Evolutionary conservation across 2,797 vertebrate species (phyloP).

Genomic region (Pseudopleuronectes americanus): DNA sequence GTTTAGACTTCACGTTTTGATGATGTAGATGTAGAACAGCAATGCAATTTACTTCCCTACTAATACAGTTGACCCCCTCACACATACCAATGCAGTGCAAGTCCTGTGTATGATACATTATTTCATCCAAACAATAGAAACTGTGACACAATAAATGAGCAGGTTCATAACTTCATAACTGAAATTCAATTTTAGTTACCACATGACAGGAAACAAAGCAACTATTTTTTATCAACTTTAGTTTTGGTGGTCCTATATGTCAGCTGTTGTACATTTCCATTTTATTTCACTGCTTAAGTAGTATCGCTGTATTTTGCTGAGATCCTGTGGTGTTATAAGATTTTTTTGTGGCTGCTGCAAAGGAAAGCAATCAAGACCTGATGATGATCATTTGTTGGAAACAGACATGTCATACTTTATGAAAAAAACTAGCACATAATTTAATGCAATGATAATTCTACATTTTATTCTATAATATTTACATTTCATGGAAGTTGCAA

Average conservation of each 20-base stretch:
- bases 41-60: constrained; percentile 54
- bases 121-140: constrained; percentile 44
- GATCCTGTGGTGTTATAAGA: constrained; percentile 14
- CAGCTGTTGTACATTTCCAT: constrained; percentile 40
- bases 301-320: constrained; percentile 45
- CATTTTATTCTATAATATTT: not conserved
- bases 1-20: constrained; percentile 62
- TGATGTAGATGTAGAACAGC: constrained; percentile 60
- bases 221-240: not conserved
- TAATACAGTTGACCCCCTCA: constrained; percentile 48
- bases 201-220: constrained; percentile 11
- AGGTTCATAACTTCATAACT: constrained; percentile 6
- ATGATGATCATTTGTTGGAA: constrained; percentile 57
- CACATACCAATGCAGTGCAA: constrained; percentile 10
- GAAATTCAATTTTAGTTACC: constrained; percentile 10
- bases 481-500: not conserved
- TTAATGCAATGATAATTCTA: not conserved
- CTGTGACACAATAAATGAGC: constrained; percentile 34
- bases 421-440: not conserved
- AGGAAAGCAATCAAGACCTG: constrained; percentile 32
- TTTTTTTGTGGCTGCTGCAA: constrained; percentile 29
- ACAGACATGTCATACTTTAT: constrained; percentile 53
- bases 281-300: constrained; percentile 61
- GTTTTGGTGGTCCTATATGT: constrained; percentile 5
- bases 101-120: constrained; percentile 32